phyloP scores from a whole-genome alignment of 2,113 vertebrate genomes.

The Notechis scutatus region DNA sequence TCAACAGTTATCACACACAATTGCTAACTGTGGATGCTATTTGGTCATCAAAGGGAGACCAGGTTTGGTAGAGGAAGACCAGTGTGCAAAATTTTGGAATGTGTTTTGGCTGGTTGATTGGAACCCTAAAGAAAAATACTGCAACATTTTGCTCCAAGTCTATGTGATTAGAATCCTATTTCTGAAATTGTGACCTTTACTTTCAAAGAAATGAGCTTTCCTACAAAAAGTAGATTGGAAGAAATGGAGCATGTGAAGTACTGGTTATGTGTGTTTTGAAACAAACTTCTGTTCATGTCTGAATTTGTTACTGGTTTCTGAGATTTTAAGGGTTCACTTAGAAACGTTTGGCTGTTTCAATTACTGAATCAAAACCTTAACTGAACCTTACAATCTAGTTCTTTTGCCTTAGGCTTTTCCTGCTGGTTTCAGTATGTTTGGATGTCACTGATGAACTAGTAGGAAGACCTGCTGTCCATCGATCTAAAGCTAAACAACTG shows the following conservation, averaged over 20 bases:
- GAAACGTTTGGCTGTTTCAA: constrained; percentile 24
- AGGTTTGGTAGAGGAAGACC: not conserved
- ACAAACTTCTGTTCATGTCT: not conserved
- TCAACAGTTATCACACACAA: not conserved
- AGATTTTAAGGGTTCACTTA: not conserved
- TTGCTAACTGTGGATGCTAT: not conserved
- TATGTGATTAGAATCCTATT: not conserved
- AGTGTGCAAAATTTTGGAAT: not conserved
- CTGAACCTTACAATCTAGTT: constrained; percentile 2
- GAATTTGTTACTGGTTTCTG: not conserved
- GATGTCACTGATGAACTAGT: constrained; percentile 36
- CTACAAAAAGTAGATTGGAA: not conserved
- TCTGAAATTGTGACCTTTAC: not conserved
- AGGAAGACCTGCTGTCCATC: not conserved
- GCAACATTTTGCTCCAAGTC: not conserved
- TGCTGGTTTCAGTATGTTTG: constrained; percentile 38
- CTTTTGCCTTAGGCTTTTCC: constrained; percentile 13
- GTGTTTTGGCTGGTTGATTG: not conserved
- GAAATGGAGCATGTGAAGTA: not conserved
- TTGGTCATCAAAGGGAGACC: not conserved
- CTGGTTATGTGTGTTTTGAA: not conserved
- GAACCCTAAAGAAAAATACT: not conserved
- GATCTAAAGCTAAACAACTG: not conserved
- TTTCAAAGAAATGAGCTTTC: not conserved
- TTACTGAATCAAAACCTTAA: constrained; percentile 17